A percentile compares a stretch with the other conserved stretches of the same genome.
Evolutionary conservation across 2,113 vertebrate genomes (phyloP).

Genomic region (Xyrauchen texanus): DNA sequence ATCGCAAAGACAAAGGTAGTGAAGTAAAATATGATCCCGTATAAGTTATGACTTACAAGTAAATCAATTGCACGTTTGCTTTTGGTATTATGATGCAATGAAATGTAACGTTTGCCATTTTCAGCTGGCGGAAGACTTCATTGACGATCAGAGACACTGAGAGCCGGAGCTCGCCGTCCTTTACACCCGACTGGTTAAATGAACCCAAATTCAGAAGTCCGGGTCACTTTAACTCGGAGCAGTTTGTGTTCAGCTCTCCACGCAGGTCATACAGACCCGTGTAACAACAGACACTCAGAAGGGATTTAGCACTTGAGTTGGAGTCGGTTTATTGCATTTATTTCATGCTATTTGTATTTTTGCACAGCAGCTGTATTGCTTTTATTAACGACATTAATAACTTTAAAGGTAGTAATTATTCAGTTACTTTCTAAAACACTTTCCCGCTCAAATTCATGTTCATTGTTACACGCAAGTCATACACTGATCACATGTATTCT

Average conservation of each 20-base stretch:
- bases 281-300: no score
- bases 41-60: background rate
- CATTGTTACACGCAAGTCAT: no score
- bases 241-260: background rate
- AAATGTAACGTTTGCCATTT: background rate
- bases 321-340: no score
- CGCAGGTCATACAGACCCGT: background rate
- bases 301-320: background rate
- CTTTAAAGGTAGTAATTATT: no score
- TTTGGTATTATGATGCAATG: no score
- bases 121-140: conserved; percentile 30
- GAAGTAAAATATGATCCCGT: background rate
- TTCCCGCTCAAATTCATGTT: no score
- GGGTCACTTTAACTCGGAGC: background rate
- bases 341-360: background rate
- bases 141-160: background rate
- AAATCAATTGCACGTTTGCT: background rate
- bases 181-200: conserved; percentile 12
- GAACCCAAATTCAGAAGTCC: conserved; percentile 17
- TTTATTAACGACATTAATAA: background rate
- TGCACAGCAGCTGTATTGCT: background rate
- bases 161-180: background rate
- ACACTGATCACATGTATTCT: no score
- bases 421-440: no score
- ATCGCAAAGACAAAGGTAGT: conserved; percentile 85